phyloP scores from a whole-genome alignment of 2,797 vertebrate species.

The Myotis daubentonii region DNA sequence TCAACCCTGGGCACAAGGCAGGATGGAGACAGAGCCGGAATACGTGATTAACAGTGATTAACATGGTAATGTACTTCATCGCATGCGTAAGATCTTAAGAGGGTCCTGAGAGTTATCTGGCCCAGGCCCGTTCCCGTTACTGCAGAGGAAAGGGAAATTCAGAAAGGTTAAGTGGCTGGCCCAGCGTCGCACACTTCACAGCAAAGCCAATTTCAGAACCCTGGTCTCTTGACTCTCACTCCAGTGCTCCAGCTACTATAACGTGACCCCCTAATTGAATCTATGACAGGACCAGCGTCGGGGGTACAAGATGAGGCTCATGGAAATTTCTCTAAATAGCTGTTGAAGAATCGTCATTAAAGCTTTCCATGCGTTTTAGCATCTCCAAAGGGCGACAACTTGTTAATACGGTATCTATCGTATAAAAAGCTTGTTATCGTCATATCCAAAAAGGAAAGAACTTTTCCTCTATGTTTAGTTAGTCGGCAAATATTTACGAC shows the following conservation, averaged over 20 bases:
- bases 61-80: neutral
- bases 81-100: neutral
- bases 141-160: conserved; percentile 22
- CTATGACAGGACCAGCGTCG: neutral
- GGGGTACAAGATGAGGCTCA: neutral
- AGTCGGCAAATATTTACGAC: neutral
- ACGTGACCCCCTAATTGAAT: conserved; percentile 63
- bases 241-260: neutral
- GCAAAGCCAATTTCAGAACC: conserved; percentile 59
- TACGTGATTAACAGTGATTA: neutral
- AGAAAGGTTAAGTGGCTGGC: conserved; percentile 60
- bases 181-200: neutral
- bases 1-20: neutral
- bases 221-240: conserved; percentile 51
- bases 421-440: conserved; percentile 19
- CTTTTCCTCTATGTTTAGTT: neutral
- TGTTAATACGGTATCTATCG: neutral
- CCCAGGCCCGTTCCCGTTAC: neutral
- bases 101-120: neutral
- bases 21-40: neutral
- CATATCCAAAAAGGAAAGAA: conserved; percentile 20
- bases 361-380: neutral
- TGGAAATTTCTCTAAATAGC: conserved; percentile 9
- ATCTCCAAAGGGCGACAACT: conserved; percentile 10
- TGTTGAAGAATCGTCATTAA: conserved; percentile 7